A percentile compares a stretch with the other conserved stretches of the same genome.
phyloP scores from a whole-genome alignment of 1,140 invertebrate species.

The Achatina immaculata region DNA sequence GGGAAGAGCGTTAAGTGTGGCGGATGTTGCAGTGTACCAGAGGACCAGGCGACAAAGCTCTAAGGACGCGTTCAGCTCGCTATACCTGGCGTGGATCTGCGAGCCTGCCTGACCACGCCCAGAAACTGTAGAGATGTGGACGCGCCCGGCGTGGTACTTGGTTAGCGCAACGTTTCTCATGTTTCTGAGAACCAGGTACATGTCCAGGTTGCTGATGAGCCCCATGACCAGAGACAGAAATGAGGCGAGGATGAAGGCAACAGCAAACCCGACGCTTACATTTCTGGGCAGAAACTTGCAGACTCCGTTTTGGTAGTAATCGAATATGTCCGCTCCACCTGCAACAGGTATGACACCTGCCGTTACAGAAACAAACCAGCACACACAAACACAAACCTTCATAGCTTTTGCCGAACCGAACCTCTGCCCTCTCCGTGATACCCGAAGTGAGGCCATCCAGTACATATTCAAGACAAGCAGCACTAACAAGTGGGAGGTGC shows the following conservation, averaged over 20 bases:
- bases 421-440: constrained; percentile 42
- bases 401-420: constrained; percentile 49
- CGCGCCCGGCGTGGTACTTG: constrained; percentile 53
- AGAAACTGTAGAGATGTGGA: constrained; percentile 38
- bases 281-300: constrained; percentile 52
- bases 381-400: constrained; percentile 44
- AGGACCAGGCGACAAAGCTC: constrained; percentile 52
- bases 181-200: constrained; percentile 45
- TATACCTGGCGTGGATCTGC: constrained; percentile 47
- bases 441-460: constrained; percentile 51
- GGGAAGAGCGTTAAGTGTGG: constrained; percentile 46
- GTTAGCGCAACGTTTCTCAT: constrained; percentile 48
- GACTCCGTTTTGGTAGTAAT: constrained; percentile 16
- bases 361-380: constrained; percentile 50
- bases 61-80: constrained; percentile 48
- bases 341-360: constrained; percentile 47
- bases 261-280: constrained; percentile 43
- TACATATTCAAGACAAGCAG: constrained; percentile 50
- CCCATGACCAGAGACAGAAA: constrained; percentile 41
- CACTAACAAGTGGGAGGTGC: constrained; percentile 47
- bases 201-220: constrained; percentile 47
- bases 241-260: constrained; percentile 51
- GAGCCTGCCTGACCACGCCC: constrained; percentile 36
- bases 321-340: constrained; percentile 28
- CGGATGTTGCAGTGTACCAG: constrained; percentile 40